Conservation (phyloP, 2,888 invertebrate species). For the Pyrgus malvae region DNA sequence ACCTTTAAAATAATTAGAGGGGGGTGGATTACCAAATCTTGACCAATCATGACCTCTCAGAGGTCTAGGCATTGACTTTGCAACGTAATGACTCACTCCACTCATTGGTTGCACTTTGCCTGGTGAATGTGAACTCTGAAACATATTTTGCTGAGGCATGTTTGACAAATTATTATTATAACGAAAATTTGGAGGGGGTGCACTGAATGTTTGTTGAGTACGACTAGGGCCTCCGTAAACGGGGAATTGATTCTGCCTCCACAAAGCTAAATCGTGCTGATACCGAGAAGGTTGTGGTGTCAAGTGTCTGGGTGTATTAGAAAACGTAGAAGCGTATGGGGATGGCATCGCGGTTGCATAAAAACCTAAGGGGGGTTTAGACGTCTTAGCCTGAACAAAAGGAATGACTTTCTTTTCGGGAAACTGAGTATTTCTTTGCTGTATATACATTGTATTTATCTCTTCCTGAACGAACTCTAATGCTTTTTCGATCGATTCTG, state of each 20-base stretch:
- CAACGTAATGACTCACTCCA: neutral
- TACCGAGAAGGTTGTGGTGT: no score
- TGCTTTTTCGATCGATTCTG: constrained; percentile 28
- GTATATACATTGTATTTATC: neutral
- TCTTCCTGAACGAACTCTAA: constrained; percentile 9
- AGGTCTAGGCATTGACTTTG: neutral
- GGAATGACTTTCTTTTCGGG: no score
- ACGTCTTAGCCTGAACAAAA: no score
- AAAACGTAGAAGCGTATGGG: no score
- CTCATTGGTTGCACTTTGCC: constrained; percentile 12
- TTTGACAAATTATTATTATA: neutral
- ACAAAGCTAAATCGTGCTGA: no score
- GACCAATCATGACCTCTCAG: constrained; percentile 1
- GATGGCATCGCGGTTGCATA: no score
- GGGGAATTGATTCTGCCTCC: no score
- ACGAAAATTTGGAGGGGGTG: constrained; percentile 4
- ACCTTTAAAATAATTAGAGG: constrained; percentile 2
- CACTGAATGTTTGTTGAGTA: constrained; percentile 5
- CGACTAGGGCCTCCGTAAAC: neutral
- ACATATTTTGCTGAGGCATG: neutral
- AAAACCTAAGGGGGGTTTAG: no score
- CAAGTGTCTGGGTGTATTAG: no score
- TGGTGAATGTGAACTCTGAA: neutral
- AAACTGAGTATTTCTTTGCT: no score
- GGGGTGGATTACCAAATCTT: constrained; percentile 4